Percentiles rank a stretch among this genome's conserved stretches.
phyloP scores from a whole-genome alignment of 1,140 invertebrate genomes.

The Tetraneura akinire region DNA sequence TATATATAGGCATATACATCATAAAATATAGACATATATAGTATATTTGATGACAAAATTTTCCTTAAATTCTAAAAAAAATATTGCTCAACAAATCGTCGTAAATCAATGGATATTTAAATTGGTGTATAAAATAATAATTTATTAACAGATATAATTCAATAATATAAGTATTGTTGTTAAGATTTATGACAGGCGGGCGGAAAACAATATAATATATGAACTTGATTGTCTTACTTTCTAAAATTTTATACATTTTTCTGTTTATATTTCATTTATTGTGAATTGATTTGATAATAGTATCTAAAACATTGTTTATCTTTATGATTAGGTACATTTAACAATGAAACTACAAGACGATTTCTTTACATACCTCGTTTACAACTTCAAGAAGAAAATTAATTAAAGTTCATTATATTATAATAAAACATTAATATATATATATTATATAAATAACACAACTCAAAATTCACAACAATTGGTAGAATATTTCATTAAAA shows the following conservation, averaged over 20 bases:
- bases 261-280: not conserved
- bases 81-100: conserved; percentile 27
- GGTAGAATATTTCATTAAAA: conserved; percentile 40
- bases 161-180: not conserved
- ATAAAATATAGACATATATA: not conserved
- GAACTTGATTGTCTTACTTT: conserved; percentile 35
- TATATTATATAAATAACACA: conserved; percentile 3
- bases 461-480: conserved; percentile 28
- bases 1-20: no score
- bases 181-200: no score
- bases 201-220: not conserved
- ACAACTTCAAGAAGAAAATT: conserved; percentile 5
- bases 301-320: not conserved
- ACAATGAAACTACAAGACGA: not conserved
- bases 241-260: conserved; percentile 11
- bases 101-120: conserved; percentile 1
- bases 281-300: not conserved
- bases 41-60: not conserved
- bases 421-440: not conserved
- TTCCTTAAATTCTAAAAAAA: conserved; percentile 33
- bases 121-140: not conserved
- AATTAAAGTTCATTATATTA: not conserved
- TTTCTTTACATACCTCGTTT: not conserved
- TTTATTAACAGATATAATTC: not conserved
- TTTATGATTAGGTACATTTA: not conserved